Evolutionary conservation across 2,113 vertebrate genomes (phyloP).

Genomic region (Cettia cetti): DNA sequence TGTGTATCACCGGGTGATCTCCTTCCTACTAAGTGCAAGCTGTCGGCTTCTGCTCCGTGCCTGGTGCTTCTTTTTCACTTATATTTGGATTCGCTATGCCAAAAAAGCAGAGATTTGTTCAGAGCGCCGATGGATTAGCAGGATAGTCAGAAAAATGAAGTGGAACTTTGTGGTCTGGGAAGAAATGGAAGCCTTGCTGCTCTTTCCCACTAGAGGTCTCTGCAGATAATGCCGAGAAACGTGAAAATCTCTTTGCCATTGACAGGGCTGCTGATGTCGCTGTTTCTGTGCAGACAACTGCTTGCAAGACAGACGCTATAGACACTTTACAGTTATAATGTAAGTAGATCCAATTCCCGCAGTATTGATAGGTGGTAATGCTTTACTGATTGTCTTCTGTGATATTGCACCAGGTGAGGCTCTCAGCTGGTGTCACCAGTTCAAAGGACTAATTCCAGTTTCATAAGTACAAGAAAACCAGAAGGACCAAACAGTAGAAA

Average conservation of each 20-base stretch:
- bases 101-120: background rate
- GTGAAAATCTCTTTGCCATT: background rate
- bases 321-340: background rate
- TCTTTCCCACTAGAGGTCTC: background rate
- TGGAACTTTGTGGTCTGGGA: rapidly evolving
- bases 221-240: background rate
- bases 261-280: background rate
- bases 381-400: background rate
- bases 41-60: rapidly evolving
- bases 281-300: background rate
- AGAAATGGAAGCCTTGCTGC: background rate
- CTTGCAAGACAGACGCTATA: background rate
- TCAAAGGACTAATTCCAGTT: background rate
- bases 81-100: background rate
- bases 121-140: rapidly evolving
- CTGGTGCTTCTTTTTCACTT: background rate
- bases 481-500: background rate
- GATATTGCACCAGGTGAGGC: background rate
- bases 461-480: background rate
- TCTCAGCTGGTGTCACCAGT: background rate
- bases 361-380: background rate
- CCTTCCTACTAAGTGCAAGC: background rate
- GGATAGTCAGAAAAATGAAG: background rate
- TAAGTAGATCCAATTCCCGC: background rate
- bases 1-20: background rate